A percentile compares a stretch with the other conserved stretches of the same genome.
These are phyloP conservation scores for Staurois parvus DNA, from an alignment of 2,797 vertebrate species.

Conservation along the genomic window DNA sequence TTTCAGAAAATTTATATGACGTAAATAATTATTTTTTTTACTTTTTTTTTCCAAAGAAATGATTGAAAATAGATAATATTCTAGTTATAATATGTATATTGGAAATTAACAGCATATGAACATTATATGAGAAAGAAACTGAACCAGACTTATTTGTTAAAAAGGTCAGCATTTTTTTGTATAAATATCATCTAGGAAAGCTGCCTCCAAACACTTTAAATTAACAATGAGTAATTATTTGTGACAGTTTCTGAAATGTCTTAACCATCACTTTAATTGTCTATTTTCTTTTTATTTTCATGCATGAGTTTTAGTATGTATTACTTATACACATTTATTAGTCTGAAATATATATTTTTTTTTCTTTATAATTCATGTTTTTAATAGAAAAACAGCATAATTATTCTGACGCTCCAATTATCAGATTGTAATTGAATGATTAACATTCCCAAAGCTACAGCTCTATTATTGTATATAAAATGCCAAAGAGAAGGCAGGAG, in stretches of 20 bases:
- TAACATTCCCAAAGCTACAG: background rate
- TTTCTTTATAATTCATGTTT: background rate
- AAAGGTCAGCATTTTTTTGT: background rate
- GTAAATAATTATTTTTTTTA: background rate
- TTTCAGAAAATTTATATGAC: background rate
- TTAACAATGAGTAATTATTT: background rate
- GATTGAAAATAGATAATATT: too few relatives aligned
- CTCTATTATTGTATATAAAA: background rate
- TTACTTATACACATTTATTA: background rate
- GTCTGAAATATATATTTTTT: background rate
- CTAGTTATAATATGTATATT: too few relatives aligned
- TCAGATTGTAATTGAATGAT: background rate
- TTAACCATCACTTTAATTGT: background rate
- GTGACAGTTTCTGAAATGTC: background rate
- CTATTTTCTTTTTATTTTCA: background rate
- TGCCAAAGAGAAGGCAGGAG: background rate
- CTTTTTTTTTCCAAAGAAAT: background rate
- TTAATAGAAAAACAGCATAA: background rate
- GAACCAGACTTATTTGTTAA: too few relatives aligned
- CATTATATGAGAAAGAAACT: too few relatives aligned
- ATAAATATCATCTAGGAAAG: background rate
- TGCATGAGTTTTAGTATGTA: background rate
- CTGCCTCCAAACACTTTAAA: background rate
- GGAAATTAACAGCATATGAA: too few relatives aligned
- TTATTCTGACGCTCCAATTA: background rate